Conservation (phyloP, 2,797 vertebrate species). For the Enteromius paludinosus region DNA sequence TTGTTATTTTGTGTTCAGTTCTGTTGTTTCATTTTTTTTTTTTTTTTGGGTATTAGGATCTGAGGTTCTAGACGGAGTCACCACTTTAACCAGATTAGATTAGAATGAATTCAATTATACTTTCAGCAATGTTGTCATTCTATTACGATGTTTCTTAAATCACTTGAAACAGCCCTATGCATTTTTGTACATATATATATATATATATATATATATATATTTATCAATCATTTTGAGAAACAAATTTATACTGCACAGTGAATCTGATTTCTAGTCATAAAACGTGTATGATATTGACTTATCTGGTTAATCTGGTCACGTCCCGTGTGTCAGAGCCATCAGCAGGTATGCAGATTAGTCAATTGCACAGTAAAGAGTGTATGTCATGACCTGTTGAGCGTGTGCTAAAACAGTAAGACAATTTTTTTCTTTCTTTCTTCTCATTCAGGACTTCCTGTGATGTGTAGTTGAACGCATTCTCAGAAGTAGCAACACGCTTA, state of each 20-base stretch:
- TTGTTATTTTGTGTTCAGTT: conserved; percentile 46
- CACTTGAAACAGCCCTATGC: conserved; percentile 67
- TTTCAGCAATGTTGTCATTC: conserved; percentile 39
- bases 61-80: conserved; percentile 57
- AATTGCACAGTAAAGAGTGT: conserved; percentile 64
- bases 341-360: conserved; percentile 56
- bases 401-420: conserved; percentile 71
- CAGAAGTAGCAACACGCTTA: conserved; percentile 71
- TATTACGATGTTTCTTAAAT: conserved; percentile 53
- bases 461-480: conserved; percentile 73
- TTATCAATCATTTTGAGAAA: conserved; percentile 63
- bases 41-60: conserved; percentile 50
- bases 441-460: conserved; percentile 74
- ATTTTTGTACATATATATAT: conserved; percentile 63
- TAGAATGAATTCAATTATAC: conserved; percentile 40
- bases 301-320: conserved; percentile 67
- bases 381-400: conserved; percentile 64
- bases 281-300: conserved; percentile 55
- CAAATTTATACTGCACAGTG: conserved; percentile 62
- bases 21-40: conserved; percentile 51
- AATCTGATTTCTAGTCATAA: conserved; percentile 61
- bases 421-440: conserved; percentile 70
- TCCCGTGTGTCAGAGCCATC: conserved; percentile 57
- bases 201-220: conserved; percentile 62
- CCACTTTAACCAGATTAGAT: conserved; percentile 63